Conservation (phyloP, 2,888 invertebrate species). For the Dysmachus trigonus region DNA sequence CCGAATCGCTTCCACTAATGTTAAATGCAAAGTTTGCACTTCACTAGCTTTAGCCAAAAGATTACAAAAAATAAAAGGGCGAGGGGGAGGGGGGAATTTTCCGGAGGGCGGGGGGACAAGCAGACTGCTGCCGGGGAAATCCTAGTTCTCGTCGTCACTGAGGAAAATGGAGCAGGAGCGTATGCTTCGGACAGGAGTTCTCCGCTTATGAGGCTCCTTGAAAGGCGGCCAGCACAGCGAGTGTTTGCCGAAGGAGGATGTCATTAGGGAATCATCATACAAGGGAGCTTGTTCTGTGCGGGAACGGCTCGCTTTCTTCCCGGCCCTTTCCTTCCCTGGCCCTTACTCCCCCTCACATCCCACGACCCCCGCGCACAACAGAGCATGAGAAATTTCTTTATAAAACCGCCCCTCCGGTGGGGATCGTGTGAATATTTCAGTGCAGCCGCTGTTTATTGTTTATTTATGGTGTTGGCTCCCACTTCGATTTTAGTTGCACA, state of each 20-base stretch:
- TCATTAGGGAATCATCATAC: slow-evolving; percentile 30
- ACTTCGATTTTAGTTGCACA: slow-evolving; percentile 12
- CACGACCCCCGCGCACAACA: neutral
- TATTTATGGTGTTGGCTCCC: slow-evolving; percentile 16
- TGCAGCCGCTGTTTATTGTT: slow-evolving; percentile 5
- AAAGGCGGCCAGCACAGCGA: neutral
- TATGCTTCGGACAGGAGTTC: neutral
- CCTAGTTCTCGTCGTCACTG: neutral
- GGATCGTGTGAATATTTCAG: slow-evolving; percentile 11
- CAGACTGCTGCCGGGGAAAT: neutral
- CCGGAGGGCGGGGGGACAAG: too few relatives aligned
- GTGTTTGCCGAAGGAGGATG: slow-evolving; percentile 30
- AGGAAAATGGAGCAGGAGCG: neutral
- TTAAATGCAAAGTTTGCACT: slow-evolving; percentile 42
- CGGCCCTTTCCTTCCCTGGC: neutral
- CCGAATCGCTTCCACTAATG: slow-evolving; percentile 14
- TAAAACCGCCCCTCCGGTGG: neutral
- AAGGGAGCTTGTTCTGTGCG: slow-evolving; percentile 1
- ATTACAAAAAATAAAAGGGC: slow-evolving; percentile 22
- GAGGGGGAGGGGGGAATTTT: neutral
- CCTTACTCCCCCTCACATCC: neutral
- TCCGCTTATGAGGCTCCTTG: neutral
- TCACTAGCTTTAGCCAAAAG: slow-evolving; percentile 37
- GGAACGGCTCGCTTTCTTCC: neutral
- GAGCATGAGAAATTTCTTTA: neutral